Base-by-base conservation (phyloP, 2,888 invertebrate species). In the Chymomyza amoena region DNA sequence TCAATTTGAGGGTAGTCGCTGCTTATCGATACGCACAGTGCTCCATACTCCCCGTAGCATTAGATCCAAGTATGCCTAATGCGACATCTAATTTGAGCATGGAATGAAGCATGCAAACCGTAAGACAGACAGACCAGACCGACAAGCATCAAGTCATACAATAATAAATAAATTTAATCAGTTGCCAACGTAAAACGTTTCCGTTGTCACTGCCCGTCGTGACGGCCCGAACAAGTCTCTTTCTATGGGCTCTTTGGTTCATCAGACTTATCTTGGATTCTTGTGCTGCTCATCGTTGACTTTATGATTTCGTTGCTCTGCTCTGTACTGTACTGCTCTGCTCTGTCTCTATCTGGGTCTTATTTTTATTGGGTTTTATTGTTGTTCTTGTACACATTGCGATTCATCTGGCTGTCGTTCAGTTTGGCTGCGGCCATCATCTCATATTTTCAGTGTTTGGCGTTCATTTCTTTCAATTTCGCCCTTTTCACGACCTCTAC, bases 151-250 rank as follows among this genome's bases (percentile, higher is more conserved):
- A 13, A 45, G 39, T 45, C 39, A 45, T 45, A 45, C 13, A 10
- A 78, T 76, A 86, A 84, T 86, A 84, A 84, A 84, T 78, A 84
- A 81, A 86, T 81, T 80, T 84, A 86, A 84, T 86, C 83, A 86
- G 80, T 78, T 81, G 72, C 64, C 72, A 50, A 66, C 62, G 50
- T 66, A 32, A 62, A 66, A 60, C 56, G 78, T 73, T 75, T 70
- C 66, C 81, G 79, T 61, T 75, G 64, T 52, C 72, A 64, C 57
- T 36, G 51, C 20, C 39, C 13, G 16, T 15, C 20, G 18, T 20
- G 16, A 16, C 32, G 20, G 51, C 18, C 50, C 18, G 39, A 64
- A 50, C 67, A 59, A 61, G 60, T 60, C 68, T 73, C 68, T 69
- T 54, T 54, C 52, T 16, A 15, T 16, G 36, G 18, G 18, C 59